These are phyloP conservation scores for Sphecodes monilicornis DNA, from an alignment of 2,888 invertebrate species.

Conservation along the genomic window DNA sequence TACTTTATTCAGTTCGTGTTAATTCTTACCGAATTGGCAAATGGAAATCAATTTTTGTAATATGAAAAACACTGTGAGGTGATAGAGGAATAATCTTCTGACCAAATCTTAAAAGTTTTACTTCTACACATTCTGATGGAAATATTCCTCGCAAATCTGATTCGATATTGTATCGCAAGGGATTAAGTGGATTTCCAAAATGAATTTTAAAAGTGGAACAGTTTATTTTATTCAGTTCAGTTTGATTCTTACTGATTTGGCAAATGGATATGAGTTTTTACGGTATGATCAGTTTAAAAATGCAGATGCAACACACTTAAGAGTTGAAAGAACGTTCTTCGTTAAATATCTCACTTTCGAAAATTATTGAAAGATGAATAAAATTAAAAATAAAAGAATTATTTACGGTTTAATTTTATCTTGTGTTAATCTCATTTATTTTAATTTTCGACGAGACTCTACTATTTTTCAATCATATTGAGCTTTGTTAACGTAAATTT, in stretches of 20 bases:
- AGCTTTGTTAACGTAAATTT: neutral
- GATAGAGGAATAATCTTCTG: neutral
- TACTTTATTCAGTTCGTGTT: neutral
- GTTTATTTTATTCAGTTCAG: neutral
- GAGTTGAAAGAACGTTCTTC: too few relatives aligned
- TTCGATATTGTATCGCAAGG: too few relatives aligned
- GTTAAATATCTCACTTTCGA: too few relatives aligned
- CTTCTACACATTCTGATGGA: too few relatives aligned
- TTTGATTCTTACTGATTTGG: neutral
- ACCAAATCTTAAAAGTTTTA: too few relatives aligned
- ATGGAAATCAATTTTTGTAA: neutral
- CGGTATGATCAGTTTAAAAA: too few relatives aligned
- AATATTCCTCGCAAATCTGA: too few relatives aligned
- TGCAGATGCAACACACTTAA: too few relatives aligned
- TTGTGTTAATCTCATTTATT: neutral
- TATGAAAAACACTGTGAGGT: neutral
- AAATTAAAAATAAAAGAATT: too few relatives aligned
- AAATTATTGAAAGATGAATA: too few relatives aligned
- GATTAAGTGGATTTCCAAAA: too few relatives aligned
- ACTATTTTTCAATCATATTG: neutral
- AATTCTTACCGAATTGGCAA: neutral
- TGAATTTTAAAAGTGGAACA: neutral
- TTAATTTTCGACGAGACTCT: neutral
- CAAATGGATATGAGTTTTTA: neutral
- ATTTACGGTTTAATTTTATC: too few relatives aligned